These are phyloP conservation scores for Chlorops oryzae DNA, from an alignment of 1,140 invertebrate species.

Conservation along the genomic window DNA sequence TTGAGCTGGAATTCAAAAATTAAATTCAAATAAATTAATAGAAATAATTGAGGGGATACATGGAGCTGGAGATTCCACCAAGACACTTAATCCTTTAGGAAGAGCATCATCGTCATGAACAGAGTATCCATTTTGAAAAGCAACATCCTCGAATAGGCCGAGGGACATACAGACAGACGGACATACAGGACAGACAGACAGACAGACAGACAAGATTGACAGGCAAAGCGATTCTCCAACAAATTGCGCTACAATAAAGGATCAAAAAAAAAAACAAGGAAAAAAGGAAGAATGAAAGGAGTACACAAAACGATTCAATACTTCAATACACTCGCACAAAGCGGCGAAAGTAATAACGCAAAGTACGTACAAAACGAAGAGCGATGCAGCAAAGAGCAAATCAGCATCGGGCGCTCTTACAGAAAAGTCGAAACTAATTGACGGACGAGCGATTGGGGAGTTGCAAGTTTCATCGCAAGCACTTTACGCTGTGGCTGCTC, in stretches of 20 bases:
- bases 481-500: conserved; percentile 25
- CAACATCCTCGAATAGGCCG: too few relatives aligned
- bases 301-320: background rate
- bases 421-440: conserved; percentile 30
- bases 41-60: too few relatives aligned
- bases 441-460: conserved; percentile 46
- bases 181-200: too few relatives aligned
- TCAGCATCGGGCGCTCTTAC: background rate
- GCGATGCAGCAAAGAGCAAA: background rate
- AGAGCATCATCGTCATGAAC: too few relatives aligned
- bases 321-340: background rate
- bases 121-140: too few relatives aligned
- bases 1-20: too few relatives aligned
- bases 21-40: too few relatives aligned
- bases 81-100: too few relatives aligned
- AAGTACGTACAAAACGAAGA: background rate
- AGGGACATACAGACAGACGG: too few relatives aligned
- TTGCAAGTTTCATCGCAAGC: conserved; percentile 47
- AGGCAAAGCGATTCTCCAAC: conserved; percentile 47
- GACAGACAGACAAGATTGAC: too few relatives aligned
- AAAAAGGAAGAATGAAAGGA: background rate
- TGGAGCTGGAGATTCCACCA: too few relatives aligned
- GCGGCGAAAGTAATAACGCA: background rate
- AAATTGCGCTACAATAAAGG: conserved; percentile 46
- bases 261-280: conserved; percentile 6